Conservation (phyloP, 1,140 invertebrate species). For the Kradibia gibbosae region DNA sequence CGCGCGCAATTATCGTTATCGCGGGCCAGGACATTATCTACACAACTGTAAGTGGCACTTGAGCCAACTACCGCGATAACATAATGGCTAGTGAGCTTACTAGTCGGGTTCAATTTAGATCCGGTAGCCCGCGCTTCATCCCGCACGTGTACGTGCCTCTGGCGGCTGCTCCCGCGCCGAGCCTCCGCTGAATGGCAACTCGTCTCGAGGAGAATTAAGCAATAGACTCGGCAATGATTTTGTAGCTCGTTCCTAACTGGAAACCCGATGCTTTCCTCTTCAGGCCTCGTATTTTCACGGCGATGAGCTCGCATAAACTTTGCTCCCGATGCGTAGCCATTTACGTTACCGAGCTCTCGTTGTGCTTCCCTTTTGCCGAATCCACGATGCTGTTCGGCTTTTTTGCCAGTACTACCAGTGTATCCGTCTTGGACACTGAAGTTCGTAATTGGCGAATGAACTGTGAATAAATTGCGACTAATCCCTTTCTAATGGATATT, state of each 20-base stretch:
- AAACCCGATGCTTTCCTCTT: not conserved
- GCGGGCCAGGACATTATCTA: constrained; percentile 29
- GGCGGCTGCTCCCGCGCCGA: not conserved
- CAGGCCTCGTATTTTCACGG: not conserved
- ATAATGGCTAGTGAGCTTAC: constrained; percentile 37
- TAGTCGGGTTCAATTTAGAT: constrained; percentile 44
- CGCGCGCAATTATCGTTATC: constrained; percentile 44
- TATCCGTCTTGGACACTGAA: not conserved
- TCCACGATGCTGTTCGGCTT: not conserved
- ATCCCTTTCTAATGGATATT: no score
- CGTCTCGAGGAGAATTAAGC: not conserved
- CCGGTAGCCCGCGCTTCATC: constrained; percentile 8
- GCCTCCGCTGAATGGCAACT: not conserved
- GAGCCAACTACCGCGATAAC: constrained; percentile 43
- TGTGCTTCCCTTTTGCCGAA: not conserved
- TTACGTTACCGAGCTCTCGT: not conserved
- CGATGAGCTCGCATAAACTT: not conserved
- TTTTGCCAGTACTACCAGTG: not conserved
- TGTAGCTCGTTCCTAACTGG: not conserved
- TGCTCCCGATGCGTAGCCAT: not conserved
- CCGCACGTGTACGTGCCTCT: not conserved
- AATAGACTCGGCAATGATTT: constrained; percentile 3
- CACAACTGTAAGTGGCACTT: constrained; percentile 40
- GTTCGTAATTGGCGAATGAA: not conserved
- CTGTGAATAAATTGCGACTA: no score